These are phyloP conservation scores for Myiopsitta monachus DNA, from an alignment of 2,113 vertebrate species.

Conservation along the genomic window DNA sequence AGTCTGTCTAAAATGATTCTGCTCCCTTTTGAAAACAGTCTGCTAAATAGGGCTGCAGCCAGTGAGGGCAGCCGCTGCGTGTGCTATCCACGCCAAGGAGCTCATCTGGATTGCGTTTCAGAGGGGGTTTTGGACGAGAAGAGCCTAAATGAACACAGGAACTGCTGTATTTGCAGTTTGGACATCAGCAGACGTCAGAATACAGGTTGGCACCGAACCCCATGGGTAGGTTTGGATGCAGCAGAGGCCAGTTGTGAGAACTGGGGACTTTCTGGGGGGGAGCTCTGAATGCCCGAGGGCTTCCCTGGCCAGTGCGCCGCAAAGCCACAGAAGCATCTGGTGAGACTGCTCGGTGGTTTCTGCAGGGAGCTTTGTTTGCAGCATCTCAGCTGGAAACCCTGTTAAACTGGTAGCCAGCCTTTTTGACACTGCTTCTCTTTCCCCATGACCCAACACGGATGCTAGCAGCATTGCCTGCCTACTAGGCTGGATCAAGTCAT, in stretches of 20 bases:
- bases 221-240: not conserved
- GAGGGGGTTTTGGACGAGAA: not conserved
- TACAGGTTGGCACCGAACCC: not conserved
- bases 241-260: not conserved
- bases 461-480: not conserved
- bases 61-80: fast-evolving
- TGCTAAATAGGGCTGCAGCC: not conserved
- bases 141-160: not conserved
- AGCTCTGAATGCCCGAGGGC: not conserved
- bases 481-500: not conserved
- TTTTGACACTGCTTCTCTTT: fast-evolving
- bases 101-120: not conserved
- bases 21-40: not conserved
- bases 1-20: not conserved
- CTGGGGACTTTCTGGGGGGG: not conserved
- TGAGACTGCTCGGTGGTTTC: not conserved
- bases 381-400: not conserved
- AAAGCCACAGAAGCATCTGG: not conserved
- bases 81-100: not conserved
- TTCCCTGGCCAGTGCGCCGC: not conserved
- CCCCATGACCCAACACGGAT: fast-evolving
- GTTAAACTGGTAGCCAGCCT: not conserved
- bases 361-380: not conserved
- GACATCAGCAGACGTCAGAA: not conserved
- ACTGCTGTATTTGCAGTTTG: not conserved